A percentile compares a stretch with the other conserved stretches of the same genome.
Evolutionary conservation across 1,140 invertebrate genomes (phyloP).

Genomic region (Lasioglossum albipes): DNA sequence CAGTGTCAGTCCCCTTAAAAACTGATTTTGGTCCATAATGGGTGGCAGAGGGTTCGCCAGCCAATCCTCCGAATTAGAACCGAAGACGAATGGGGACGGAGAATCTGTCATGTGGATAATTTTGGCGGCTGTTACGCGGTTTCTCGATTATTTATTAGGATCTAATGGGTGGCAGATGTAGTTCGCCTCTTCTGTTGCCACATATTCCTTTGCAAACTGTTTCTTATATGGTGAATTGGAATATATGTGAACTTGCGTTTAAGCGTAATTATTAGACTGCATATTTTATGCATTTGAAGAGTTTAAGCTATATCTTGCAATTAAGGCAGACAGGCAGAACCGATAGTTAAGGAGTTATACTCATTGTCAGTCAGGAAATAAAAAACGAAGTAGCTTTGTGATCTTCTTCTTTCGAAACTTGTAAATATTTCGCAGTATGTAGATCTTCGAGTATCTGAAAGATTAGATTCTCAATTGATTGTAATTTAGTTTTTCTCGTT

Average conservation of each 20-base stretch:
- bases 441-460: no score
- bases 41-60: neutral
- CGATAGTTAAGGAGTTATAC: neutral
- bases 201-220: neutral
- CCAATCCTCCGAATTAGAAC: conserved; percentile 28
- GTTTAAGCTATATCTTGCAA: neutral
- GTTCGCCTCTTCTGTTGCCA: conserved; percentile 11
- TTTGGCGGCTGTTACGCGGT: conserved; percentile 41
- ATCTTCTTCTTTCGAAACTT: no score
- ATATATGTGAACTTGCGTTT: no score
- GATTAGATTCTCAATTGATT: no score
- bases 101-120: conserved; percentile 10
- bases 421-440: no score
- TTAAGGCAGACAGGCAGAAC: no score
- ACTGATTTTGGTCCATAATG: neutral
- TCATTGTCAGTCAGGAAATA: no score
- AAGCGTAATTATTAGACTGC: no score
- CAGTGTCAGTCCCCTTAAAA: neutral
- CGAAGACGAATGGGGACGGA: conserved; percentile 18
- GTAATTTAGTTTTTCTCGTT: no score
- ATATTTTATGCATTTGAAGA: no score
- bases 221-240: no score
- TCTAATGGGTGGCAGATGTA: conserved; percentile 47
- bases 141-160: conserved; percentile 66
- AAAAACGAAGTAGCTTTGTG: no score